Evolutionary conservation across 2,888 invertebrate species (phyloP), one percentile per base, ranked within the genome.

Genomic region (Chrysolina haemoptera): DNA sequence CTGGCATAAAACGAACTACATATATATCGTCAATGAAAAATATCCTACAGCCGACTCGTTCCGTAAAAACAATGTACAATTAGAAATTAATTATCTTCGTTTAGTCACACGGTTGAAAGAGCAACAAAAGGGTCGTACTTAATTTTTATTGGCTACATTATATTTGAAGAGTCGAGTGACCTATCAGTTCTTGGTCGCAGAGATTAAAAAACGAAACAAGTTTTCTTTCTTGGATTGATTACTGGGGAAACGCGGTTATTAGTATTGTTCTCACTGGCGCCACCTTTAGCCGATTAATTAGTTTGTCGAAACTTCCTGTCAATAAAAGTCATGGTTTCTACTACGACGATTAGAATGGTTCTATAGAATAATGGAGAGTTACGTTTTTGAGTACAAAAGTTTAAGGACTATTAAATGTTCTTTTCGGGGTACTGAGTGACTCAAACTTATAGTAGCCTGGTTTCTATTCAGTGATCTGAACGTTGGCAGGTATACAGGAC

Each of bases 211-310:
- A 59, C 27, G 0, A 35, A 14, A 9, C 35, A 59, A 59, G 59
- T 18, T 41, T 59, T 40, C 43, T 50, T 66, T 66, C 48, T 10
- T n/a, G n/a, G 20, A 35, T 48, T 68, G 35, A 62, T 69, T 50
- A 35, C 41, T 62, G 62, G 46, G 63, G 69, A 70, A 50, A 63
- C 12, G 50, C 53, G 63, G 41, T 55, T 50, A 40, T 63, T 50
- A 9, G 46, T 63, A 50, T 18, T n/a, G 48, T 46, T 48, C n/a
- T 10, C 10, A 40, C 35, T 70, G 62, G 62, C 69, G 63, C 62
- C 62, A 48, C 16, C 16, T 27, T 62, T 40, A 53, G 16, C 53
- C 20, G 53, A 20, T 53, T 53, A 53, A 20, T 18, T 53, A 5
- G 20, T 53, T 20, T 53, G 53, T 11, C 53, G 20, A 53, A 53